Conservation (phyloP, 2,888 invertebrate genomes). For the Leptopilina syphax region DNA sequence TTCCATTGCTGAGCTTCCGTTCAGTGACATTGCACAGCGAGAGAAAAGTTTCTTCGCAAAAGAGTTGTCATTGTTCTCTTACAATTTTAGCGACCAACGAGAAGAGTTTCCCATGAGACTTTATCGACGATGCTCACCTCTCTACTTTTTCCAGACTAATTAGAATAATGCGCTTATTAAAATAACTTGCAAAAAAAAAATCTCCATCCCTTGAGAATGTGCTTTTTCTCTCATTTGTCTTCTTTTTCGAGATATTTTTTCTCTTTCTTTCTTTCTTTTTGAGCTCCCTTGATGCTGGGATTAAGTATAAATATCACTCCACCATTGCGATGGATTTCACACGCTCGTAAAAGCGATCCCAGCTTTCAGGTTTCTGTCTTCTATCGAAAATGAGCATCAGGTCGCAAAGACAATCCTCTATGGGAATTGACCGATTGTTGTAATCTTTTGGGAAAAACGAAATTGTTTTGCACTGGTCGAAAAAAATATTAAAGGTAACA, state of each 20-base stretch:
- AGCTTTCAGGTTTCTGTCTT: slow-evolving; percentile 35
- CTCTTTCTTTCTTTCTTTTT: background rate
- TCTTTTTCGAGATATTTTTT: background rate
- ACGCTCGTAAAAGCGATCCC: slow-evolving; percentile 38
- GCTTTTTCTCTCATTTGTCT: slow-evolving; percentile 8
- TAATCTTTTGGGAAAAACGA: background rate
- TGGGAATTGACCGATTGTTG: slow-evolving; percentile 8
- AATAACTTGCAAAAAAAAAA: slow-evolving; percentile 8
- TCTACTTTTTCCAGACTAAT: slow-evolving; percentile 20
- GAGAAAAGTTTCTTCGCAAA: slow-evolving; percentile 51
- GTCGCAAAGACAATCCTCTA: background rate
- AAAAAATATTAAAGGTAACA: background rate
- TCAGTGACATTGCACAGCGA: slow-evolving; percentile 41
- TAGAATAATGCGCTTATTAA: slow-evolving; percentile 34
- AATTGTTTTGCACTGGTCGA: background rate
- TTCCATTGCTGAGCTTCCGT: slow-evolving; percentile 49
- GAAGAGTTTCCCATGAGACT: slow-evolving; percentile 11
- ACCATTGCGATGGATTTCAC: background rate
- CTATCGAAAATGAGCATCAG: slow-evolving; percentile 19
- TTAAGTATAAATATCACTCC: slow-evolving; percentile 33
- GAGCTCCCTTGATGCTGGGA: background rate
- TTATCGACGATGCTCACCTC: slow-evolving; percentile 2
- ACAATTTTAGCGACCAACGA: slow-evolving; percentile 44
- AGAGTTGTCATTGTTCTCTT: slow-evolving; percentile 51
- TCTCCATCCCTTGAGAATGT: background rate